Evolutionary conservation across 2,888 invertebrate species (phyloP).

Genomic region (Apeira syringaria): DNA sequence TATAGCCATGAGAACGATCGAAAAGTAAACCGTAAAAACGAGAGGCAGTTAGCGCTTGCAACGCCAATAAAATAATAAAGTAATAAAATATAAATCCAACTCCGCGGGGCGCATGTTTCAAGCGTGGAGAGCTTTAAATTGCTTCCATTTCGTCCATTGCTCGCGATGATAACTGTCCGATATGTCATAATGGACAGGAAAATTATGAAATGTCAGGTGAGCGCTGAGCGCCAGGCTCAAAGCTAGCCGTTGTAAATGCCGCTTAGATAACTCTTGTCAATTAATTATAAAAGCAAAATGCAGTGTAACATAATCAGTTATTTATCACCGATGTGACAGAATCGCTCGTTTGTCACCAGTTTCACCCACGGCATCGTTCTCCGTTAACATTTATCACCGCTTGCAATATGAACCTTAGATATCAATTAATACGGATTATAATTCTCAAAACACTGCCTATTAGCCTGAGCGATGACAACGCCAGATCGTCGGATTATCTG

Average conservation of each 20-base stretch:
- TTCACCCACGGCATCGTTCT: slow-evolving; percentile 70
- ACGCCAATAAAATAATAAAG: slow-evolving; percentile 74
- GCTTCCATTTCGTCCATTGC: slow-evolving; percentile 56
- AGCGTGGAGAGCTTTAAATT: slow-evolving; percentile 56
- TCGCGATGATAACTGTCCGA: slow-evolving; percentile 51
- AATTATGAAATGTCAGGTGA: slow-evolving; percentile 54
- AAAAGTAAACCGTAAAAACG: slow-evolving; percentile 72
- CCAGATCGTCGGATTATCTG: slow-evolving; percentile 70
- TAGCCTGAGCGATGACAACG: slow-evolving; percentile 71
- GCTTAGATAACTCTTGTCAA: slow-evolving; percentile 70
- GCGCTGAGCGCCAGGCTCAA: slow-evolving; percentile 48
- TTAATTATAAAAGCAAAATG: slow-evolving; percentile 79
- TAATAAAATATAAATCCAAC: slow-evolving; percentile 63
- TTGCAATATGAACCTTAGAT: slow-evolving; percentile 55
- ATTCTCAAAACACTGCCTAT: slow-evolving; percentile 48
- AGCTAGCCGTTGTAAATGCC: slow-evolving; percentile 48
- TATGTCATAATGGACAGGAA: slow-evolving; percentile 51
- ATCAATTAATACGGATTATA: slow-evolving; percentile 46
- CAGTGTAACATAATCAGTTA: slow-evolving; percentile 81
- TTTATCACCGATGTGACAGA: slow-evolving; percentile 78
- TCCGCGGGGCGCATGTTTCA: slow-evolving; percentile 57
- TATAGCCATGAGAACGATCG: slow-evolving; percentile 58
- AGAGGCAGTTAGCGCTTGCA: slow-evolving; percentile 65
- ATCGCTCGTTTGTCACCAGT: slow-evolving; percentile 76
- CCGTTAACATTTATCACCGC: slow-evolving; percentile 73